Conservation (phyloP, 2,797 vertebrate genomes). For the Molothrus aeneus region DNA sequence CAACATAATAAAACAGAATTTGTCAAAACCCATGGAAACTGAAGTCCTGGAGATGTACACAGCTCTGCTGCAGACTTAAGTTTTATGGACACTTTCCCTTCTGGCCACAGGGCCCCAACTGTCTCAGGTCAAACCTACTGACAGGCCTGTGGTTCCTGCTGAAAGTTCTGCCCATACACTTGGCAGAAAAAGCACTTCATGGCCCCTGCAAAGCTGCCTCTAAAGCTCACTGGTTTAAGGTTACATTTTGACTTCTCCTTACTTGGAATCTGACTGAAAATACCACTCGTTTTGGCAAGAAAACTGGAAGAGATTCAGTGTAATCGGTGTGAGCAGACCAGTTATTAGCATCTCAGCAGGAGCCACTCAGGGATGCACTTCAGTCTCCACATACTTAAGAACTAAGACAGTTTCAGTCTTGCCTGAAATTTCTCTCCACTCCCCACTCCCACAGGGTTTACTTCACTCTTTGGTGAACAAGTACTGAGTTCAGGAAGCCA, state of each 20-base stretch:
- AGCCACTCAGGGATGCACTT: neutral
- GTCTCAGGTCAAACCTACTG: neutral
- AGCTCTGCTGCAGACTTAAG: neutral
- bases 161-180: neutral
- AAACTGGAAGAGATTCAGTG: neutral
- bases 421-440: neutral
- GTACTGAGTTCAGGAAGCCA: neutral
- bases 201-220: neutral
- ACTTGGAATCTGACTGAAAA: neutral
- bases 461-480: neutral
- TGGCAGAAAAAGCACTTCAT: neutral
- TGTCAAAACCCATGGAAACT: neutral
- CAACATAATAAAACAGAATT: neutral
- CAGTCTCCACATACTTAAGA: neutral
- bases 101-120: neutral
- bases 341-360: neutral
- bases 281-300: constrained; percentile 16
- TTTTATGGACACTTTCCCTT: neutral
- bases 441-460: neutral
- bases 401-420: neutral
- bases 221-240: constrained; percentile 22
- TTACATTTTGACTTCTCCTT: constrained; percentile 11
- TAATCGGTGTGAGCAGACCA: neutral
- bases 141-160: neutral
- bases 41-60: neutral